Base-by-base conservation (phyloP, 2,113 vertebrate genomes). In the Pteruthius melanotis region DNA sequence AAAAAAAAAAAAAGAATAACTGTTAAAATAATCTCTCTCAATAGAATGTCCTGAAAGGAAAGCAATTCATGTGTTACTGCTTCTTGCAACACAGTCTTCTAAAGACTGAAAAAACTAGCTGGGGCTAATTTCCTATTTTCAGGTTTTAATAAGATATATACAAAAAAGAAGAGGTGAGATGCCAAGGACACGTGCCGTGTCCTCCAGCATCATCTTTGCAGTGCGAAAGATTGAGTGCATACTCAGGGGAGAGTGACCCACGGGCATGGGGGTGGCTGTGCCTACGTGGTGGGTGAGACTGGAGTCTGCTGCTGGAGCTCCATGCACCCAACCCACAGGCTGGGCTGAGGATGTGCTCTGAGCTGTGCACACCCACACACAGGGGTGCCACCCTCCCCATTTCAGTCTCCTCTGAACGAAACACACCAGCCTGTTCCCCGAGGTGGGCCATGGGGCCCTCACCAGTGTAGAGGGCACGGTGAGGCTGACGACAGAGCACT, bases 401-500 rank as follows among this genome's bases (percentile, higher is more conserved):
- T 30, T 60, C 54, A 63, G 42, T 8, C 10, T 69, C 20, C 50
- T 70, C 49, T 81, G 49, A 42, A 10, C 39, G 50, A 18, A 52
- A 11, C 60, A 26, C 83, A 44, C 16, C 28, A 77, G 68, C 22
- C 39, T 24, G 3, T 13, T 63, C 60, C 39, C 42, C 3, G 0
- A 9, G 6, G 24, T 3, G 35, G 13, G 60, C 66, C 52, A 7
- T 1, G 18, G 7, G 28, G 13, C 42, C n/a, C 64, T 54, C 8
- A 10, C 21, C 2, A 0, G 6, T 4, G 10, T 22, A 2, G 4
- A n/a, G 31, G 35, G 27, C 21, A 3, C 54, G 15, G 1, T 10
- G 28, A 78, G 37, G 45, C n/a, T 2, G 2, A 8, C 3, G n/a
- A 42, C 54, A 75, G 39, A 91, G 45, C 40, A 5, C 30, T 59